Evolutionary conservation across 2,888 invertebrate species (phyloP).

Genomic region (Ochlodes sylvanus): DNA sequence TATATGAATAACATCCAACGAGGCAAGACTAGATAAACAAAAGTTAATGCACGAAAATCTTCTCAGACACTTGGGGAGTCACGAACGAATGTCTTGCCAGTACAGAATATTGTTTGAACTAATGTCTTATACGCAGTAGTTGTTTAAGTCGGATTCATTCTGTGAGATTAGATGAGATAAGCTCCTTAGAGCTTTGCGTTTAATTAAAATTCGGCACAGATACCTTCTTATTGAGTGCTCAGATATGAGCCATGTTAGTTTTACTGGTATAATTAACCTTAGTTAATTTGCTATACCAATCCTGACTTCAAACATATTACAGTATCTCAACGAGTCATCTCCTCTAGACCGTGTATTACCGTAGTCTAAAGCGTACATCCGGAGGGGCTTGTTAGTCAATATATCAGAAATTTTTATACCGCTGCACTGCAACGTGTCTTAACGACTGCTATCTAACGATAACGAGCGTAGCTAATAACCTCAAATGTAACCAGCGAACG

Average conservation of each 20-base stretch:
- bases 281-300: neutral
- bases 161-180: constrained; percentile 60
- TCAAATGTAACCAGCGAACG: no score
- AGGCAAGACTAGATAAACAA: constrained; percentile 3
- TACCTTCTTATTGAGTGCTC: constrained; percentile 1
- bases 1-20: no score
- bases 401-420: no score
- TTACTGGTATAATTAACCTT: neutral
- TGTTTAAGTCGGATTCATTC: constrained; percentile 58
- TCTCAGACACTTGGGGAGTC: constrained; percentile 1
- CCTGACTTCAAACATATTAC: no score
- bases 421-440: no score
- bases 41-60: constrained; percentile 16
- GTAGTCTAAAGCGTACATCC: no score
- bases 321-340: no score
- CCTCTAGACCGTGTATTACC: no score
- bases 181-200: constrained; percentile 55
- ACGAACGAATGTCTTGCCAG: constrained; percentile 12
- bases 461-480: no score
- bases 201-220: constrained; percentile 42
- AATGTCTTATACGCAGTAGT: constrained; percentile 60
- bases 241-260: neutral
- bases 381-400: no score
- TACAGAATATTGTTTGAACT: constrained; percentile 43
- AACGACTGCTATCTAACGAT: no score